Percentiles rank a stretch among this genome's conserved stretches.
Conservation (phyloP, 1,140 invertebrate species). For the Drosophila setifemur region DNA sequence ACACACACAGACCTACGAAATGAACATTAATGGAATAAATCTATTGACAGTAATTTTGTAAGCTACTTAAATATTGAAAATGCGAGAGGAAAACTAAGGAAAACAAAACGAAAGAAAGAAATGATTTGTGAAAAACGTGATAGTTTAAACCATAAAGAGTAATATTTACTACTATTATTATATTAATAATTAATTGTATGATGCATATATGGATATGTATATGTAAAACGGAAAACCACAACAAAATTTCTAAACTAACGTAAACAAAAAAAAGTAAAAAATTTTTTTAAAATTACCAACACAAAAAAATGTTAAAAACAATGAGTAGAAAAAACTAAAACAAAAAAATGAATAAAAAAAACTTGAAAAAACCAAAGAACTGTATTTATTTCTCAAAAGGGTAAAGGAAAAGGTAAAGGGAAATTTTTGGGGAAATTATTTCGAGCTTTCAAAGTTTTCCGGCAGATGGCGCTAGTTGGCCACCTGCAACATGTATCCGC, state of each 20-base stretch:
- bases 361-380: conserved; percentile 65
- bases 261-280: conserved; percentile 75
- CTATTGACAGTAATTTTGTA: conserved; percentile 65
- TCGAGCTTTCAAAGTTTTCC: neutral
- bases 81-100: conserved; percentile 49
- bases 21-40: conserved; percentile 46
- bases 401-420: too few species aligned
- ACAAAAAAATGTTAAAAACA: conserved; percentile 79
- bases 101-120: conserved; percentile 43
- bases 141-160: conserved; percentile 81
- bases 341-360: conserved; percentile 80
- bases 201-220: conserved; percentile 48
- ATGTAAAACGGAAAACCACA: conserved; percentile 49
- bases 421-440: neutral
- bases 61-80: conserved; percentile 73
- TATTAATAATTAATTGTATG: conserved; percentile 79
- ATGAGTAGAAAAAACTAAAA: conserved; percentile 80
- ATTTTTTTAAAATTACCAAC: conserved; percentile 69
- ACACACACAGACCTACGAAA: conserved; percentile 43
- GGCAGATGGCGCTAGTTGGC: neutral
- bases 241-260: conserved; percentile 73
- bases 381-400: neutral
- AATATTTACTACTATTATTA: conserved; percentile 81
- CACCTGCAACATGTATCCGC: neutral
- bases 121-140: conserved; percentile 79